Base-by-base conservation (phyloP, 1,140 invertebrate species). In the Pristionchus pacificus region DNA sequence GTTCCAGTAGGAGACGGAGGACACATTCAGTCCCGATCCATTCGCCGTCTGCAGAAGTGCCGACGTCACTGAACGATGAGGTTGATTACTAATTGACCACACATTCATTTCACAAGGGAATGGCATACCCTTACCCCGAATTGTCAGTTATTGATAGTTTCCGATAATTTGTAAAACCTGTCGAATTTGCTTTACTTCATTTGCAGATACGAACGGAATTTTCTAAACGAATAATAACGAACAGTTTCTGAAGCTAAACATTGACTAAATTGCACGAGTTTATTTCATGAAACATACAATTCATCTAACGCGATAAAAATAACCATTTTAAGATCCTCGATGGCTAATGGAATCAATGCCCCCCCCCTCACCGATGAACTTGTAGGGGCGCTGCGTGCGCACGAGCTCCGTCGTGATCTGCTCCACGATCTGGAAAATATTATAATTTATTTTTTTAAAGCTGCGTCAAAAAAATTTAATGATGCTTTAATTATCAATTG, bases 21-120 rank as follows among this genome's bases (percentile, higher is more conserved):
- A 57, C 15, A 73, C 71, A 27, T 73, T 73, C n/a, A 73, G 65
- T 19, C 71, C 71, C 14, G 71, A 68, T n/a, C 71, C 67, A 30
- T 60, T 73, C 3, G 71, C 30, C 10, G 64, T 73, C 30, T 73
- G 71, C 1, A 73, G 66, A 29, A 73, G 55, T 13, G 71, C 61
- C 15, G 71, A 73, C 33, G 65, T 73, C 29, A 73, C 71, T 69
- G 29, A 49, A 49, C 19, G 38, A 49, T 6, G 19, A 49, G 6
- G 19, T 49, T 19, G 38, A 49, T 49, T 49, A 49, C 6, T 49
- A 19, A 49, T 49, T 49, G 38, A 6, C 38, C 38, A 6, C 38
- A 49, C 6, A 49, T 19, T 10, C 38, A 49, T 19, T 49, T 10
- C 38, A 49, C 38, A 19, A 6, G 6, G 6, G 19, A 6, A 49